phyloP scores from a whole-genome alignment of 2,113 vertebrate genomes.

The Chascanopsetta lugubris region DNA sequence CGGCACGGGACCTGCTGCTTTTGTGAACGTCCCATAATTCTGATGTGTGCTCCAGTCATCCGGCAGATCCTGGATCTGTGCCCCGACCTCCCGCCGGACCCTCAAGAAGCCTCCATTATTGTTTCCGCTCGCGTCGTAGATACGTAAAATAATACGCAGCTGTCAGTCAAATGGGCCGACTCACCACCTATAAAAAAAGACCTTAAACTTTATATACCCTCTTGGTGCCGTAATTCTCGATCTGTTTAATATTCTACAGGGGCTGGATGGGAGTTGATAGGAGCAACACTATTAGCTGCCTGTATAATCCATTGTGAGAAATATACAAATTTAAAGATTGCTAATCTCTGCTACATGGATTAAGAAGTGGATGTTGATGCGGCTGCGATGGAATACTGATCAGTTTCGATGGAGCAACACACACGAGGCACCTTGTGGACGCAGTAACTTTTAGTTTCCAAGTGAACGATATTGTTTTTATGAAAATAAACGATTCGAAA shows the following conservation, averaged over 20 bases:
- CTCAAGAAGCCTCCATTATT: neutral
- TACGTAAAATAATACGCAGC: neutral
- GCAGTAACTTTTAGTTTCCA: neutral
- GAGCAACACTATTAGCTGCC: neutral
- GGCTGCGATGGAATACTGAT: neutral
- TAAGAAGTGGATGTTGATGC: neutral
- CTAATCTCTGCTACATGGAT: constrained; percentile 4
- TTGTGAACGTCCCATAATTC: neutral
- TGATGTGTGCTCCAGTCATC: neutral
- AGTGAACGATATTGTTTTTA: neutral
- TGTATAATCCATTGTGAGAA: constrained; percentile 3
- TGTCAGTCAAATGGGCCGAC: neutral
- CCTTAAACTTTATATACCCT: too few species aligned
- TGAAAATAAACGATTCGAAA: constrained; percentile 45
- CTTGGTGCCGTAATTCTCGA: neutral
- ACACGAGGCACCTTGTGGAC: neutral
- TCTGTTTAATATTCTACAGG: neutral
- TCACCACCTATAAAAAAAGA: too few species aligned
- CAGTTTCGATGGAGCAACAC: neutral
- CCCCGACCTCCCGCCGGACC: constrained; percentile 1
- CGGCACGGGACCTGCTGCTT: neutral
- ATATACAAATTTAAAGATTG: constrained; percentile 9
- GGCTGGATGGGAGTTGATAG: neutral
- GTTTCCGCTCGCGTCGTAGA: neutral
- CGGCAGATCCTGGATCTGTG: neutral